Base-by-base conservation (phyloP, 2,113 vertebrate genomes). In the Oryzias woworae region DNA sequence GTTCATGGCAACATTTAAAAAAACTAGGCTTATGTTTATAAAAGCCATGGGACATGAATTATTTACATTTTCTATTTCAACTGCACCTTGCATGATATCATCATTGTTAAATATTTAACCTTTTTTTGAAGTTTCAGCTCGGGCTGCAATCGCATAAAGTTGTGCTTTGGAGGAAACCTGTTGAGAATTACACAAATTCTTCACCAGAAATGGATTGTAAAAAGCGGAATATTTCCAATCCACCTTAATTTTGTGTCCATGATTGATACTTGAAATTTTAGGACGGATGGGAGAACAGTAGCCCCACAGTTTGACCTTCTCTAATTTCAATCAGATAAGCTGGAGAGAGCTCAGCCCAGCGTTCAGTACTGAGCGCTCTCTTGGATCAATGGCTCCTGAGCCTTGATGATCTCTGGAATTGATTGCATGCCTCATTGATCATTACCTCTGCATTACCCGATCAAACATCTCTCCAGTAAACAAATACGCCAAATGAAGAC, bases 361-460 rank as follows among this genome's bases (percentile, higher is more conserved):
- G n/a, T 48, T 78, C 61, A 66, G 58, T 7, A 4, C 49, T 1
- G 13, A 66, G 48, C 67, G 77, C 56, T 62, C 53, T 74, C 57
- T 66, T 79, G 62, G 78, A 89, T 87, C 84, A 80, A 82, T 82
- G 64, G 42, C 73, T 61, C 65, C 58, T 64, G 71, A 87, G 78
- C 71, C 80, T 71, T 69, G 58, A 68, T 85, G 88, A 88, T 86
- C 84, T 80, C 80, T 71, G 7, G n/a, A 56, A 85, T 89, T 74
- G 84, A 88, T 84, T 76, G 69, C 62, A 47, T 53, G 66, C 76
- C 71, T 81, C 73, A 73, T 78, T 74, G 74, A 85, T 85, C 76
- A 81, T 78, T 76, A 80, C 62, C 58, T 61, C 61, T 13, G 66
- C 71, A 61, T 78, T 60, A 82, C 22, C 81, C 81, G 78, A 87